These are phyloP conservation scores for Pachyramphus minor DNA, from an alignment of 2,113 vertebrate genomes.

Conservation along the genomic window DNA sequence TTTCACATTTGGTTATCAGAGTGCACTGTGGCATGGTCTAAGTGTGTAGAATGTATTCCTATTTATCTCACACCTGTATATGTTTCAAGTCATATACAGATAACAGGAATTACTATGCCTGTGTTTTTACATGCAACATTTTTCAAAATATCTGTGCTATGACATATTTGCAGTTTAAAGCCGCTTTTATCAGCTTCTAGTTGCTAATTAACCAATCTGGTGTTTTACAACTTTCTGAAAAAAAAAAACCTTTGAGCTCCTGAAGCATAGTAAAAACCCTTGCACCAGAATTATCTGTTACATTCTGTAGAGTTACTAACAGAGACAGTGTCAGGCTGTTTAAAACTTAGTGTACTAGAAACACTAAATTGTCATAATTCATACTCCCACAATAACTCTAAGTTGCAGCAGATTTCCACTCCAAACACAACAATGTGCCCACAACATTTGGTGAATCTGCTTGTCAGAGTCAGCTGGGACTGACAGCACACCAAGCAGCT, in stretches of 20 bases:
- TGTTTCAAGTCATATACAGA: background rate
- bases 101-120: background rate
- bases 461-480: background rate
- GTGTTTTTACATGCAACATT: background rate
- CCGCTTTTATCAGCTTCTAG: background rate
- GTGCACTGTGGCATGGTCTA: background rate
- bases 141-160: background rate
- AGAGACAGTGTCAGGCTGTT: background rate
- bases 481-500: background rate
- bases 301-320: background rate
- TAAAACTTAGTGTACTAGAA: background rate
- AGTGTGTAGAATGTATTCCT: no score
- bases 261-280: background rate
- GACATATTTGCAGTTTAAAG: background rate
- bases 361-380: background rate
- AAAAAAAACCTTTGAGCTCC: background rate
- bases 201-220: background rate
- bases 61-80: background rate
- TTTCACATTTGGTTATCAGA: background rate
- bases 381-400: background rate
- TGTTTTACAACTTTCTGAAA: background rate
- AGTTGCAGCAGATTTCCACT: background rate
- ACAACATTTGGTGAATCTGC: background rate
- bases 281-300: background rate
- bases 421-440: background rate